Conservation (phyloP, 1,140 invertebrate species). For the Belonocnema kinseyi region DNA sequence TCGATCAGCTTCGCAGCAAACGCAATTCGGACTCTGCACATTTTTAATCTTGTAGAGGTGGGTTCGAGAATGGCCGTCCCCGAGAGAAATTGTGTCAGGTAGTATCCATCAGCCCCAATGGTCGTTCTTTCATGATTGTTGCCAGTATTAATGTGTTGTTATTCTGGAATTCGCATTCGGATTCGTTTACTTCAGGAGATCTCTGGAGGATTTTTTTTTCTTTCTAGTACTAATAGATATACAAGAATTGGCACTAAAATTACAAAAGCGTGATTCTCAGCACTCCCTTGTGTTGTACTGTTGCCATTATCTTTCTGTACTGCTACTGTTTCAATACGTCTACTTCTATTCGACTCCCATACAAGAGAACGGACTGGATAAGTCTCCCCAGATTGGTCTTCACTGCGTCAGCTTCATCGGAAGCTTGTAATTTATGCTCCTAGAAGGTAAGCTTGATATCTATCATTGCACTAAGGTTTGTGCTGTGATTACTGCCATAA, state of each 20-base stretch:
- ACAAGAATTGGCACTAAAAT: constrained; percentile 49
- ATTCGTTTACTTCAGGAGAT: no score
- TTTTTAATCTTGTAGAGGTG: no score
- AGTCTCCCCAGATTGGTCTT: constrained; percentile 28
- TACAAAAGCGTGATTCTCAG: constrained; percentile 39
- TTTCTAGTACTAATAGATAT: constrained; percentile 46
- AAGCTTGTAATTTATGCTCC: constrained; percentile 39
- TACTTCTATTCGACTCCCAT: no score
- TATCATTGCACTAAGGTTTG: neutral
- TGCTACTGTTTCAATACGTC: constrained; percentile 41
- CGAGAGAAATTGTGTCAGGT: no score
- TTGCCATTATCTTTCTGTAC: constrained; percentile 45
- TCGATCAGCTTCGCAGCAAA: no score
- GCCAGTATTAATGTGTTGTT: constrained; percentile 28
- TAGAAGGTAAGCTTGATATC: no score
- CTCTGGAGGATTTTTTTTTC: neutral
- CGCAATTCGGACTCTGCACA: no score
- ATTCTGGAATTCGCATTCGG: neutral
- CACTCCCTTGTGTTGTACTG: constrained; percentile 53
- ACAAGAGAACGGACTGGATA: no score
- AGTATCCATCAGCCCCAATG: constrained; percentile 42
- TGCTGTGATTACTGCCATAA: constrained; percentile 20
- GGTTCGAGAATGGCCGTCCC: no score
- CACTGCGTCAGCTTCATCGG: constrained; percentile 39
- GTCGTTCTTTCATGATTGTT: constrained; percentile 36